Evolutionary conservation across 1,140 invertebrate species (phyloP).

Genomic region (Mycetomoellerius zeteki): DNA sequence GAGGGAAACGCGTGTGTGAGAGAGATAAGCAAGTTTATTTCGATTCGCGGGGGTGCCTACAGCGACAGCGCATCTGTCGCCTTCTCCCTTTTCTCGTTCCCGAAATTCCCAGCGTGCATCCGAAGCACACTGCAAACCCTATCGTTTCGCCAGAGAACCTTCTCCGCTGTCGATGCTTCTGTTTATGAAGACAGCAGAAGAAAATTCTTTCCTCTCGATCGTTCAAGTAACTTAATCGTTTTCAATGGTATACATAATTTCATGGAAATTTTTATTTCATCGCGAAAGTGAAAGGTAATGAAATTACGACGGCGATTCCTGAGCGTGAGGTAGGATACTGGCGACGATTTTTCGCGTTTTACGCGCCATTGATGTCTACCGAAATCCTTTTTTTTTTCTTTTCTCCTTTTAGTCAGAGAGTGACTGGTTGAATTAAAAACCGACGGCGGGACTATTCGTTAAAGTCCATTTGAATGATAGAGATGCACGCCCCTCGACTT

Average conservation of each 20-base stretch:
- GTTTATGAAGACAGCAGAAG: not conserved
- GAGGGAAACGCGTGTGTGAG: not conserved
- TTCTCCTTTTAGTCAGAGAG: conserved; percentile 12
- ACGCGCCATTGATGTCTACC: conserved; percentile 31
- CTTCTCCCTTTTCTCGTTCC: not conserved
- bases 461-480: conserved; percentile 62
- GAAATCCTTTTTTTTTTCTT: not conserved
- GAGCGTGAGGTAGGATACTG: not conserved
- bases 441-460: conserved; percentile 50
- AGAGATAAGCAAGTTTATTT: conserved; percentile 66
- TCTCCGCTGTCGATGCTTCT: not conserved
- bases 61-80: conserved; percentile 73
- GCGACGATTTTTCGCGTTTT: conserved; percentile 20
- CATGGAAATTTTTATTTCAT: not conserved
- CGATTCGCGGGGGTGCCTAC: conserved; percentile 70
- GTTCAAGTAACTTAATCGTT: conserved; percentile 1
- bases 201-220: not conserved
- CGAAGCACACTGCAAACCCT: not conserved
- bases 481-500: conserved; percentile 54
- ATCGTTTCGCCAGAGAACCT: conserved; percentile 4
- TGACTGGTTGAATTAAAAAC: conserved; percentile 47
- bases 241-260: not conserved
- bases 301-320: not conserved
- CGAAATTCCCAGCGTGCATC: conserved; percentile 31
- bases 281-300: not conserved